Percentiles rank a stretch among this genome's conserved stretches.
phyloP scores from a whole-genome alignment of 92 coral and sea anemone genomes.

The Palythoa grandiflora region DNA sequence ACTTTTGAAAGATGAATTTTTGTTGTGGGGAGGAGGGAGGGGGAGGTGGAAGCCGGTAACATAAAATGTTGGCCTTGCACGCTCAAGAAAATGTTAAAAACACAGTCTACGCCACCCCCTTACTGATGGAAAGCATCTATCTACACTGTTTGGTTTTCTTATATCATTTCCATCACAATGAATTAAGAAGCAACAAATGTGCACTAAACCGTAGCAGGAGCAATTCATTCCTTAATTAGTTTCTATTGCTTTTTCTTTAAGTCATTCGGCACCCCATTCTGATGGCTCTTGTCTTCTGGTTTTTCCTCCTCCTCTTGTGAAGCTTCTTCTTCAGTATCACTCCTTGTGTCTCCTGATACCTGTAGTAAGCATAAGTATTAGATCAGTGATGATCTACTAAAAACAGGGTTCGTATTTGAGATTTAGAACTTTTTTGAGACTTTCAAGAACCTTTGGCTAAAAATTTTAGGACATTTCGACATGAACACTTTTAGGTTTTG shows the following conservation, averaged over 20 bases:
- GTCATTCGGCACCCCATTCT: slow-evolving; percentile 67
- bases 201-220: background rate
- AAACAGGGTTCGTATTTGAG: too few relatives aligned
- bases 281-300: slow-evolving; percentile 47
- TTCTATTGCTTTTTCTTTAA: slow-evolving; percentile 78
- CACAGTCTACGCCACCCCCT: background rate
- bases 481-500: too few relatives aligned
- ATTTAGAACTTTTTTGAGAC: too few relatives aligned
- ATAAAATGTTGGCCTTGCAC: background rate
- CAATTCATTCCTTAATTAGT: background rate
- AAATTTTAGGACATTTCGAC: too few relatives aligned
- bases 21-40: background rate
- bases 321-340: slow-evolving; percentile 70
- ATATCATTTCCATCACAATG: background rate
- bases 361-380: background rate
- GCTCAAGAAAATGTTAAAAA: background rate
- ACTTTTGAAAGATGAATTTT: background rate
- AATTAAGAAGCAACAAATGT: background rate
- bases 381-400: too few relatives aligned
- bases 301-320: slow-evolving; percentile 84
- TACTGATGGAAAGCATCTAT: background rate
- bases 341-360: slow-evolving; percentile 38
- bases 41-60: background rate
- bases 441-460: too few relatives aligned
- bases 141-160: background rate